phyloP scores from a whole-genome alignment of 2,797 vertebrate species.

The Arrhamphus sclerolepis region DNA sequence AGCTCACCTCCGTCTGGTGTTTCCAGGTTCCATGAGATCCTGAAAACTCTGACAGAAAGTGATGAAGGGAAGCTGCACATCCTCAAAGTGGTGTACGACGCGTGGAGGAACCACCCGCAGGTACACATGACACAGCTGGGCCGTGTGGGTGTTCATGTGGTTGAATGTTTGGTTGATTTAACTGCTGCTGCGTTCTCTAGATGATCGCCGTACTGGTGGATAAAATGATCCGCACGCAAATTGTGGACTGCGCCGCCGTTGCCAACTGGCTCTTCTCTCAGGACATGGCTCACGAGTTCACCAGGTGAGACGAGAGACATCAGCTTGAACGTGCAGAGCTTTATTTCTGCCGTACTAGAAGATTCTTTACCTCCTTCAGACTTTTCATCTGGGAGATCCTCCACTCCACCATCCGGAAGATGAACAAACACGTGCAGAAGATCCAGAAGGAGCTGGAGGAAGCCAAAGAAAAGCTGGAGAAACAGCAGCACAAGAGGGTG shows the following conservation, averaged over 20 bases:
- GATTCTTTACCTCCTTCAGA: constrained; percentile 63
- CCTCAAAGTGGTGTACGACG: constrained; percentile 92
- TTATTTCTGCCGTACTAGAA: not conserved
- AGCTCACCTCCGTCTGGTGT: not conserved
- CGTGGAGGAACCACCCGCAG: constrained; percentile 96
- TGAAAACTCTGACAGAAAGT: constrained; percentile 91
- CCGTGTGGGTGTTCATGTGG: too few species aligned
- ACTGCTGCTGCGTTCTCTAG: constrained; percentile 61
- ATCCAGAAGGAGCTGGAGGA: constrained; percentile 97
- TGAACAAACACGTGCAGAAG: constrained; percentile 99
- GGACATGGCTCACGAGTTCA: constrained; percentile 95
- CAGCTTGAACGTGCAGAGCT: not conserved
- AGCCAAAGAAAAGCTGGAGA: constrained; percentile 94
- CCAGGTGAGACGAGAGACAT: constrained; percentile 79
- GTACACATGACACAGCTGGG: constrained; percentile 65
- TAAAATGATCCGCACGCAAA: constrained; percentile 97
- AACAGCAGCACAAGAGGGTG: constrained; percentile 90
- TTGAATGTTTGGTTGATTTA: not conserved
- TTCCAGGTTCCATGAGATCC: constrained; percentile 94
- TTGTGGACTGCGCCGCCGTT: constrained; percentile 97
- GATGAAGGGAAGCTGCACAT: constrained; percentile 97
- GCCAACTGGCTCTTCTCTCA: constrained; percentile 99
- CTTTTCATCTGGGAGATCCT: constrained; percentile 97
- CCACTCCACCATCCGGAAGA: constrained; percentile 97
- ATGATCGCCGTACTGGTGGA: constrained; percentile 97